phyloP scores from a whole-genome alignment of 2,797 vertebrate genomes.

The Huso huso region DNA sequence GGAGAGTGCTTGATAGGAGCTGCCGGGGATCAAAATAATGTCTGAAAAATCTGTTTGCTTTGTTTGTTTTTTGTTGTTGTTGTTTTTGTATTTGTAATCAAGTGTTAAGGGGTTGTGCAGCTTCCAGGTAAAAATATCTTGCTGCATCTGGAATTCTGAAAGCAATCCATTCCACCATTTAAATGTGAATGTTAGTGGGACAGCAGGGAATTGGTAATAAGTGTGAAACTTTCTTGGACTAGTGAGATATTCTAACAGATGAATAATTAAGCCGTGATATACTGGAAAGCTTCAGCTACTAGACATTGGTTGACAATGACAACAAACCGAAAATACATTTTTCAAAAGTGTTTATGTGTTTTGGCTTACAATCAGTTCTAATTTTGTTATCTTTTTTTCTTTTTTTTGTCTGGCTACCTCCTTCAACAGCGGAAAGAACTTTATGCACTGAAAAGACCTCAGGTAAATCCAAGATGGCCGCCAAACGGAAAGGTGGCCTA shows the following conservation, averaged over 20 bases:
- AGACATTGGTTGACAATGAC: too few species aligned
- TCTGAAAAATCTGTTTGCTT: constrained; percentile 23
- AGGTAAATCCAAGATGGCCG: constrained; percentile 96
- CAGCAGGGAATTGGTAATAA: constrained; percentile 21
- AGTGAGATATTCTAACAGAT: too few species aligned
- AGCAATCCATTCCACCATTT: constrained; percentile 29
- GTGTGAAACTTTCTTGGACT: neutral
- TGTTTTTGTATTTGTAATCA: constrained; percentile 47
- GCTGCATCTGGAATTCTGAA: neutral
- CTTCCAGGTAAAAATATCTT: neutral
- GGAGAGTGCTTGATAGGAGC: too few species aligned
- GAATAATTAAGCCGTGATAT: too few species aligned
- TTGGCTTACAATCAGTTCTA: constrained; percentile 7
- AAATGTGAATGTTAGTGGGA: constrained; percentile 34
- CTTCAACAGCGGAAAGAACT: constrained; percentile 85
- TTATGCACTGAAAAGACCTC: constrained; percentile 93
- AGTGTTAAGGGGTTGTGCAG: constrained; percentile 10
- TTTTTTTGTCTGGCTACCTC: constrained; percentile 16
- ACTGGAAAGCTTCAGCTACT: too few species aligned
- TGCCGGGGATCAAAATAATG: neutral
- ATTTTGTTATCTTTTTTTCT: constrained; percentile 15
- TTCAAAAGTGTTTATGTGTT: neutral
- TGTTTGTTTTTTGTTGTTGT: constrained; percentile 39
- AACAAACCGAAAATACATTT: too few species aligned
- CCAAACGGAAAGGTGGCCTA: constrained; percentile 99